A percentile compares a stretch with the other conserved stretches of the same genome.
Evolutionary conservation across 2,113 vertebrate species (phyloP).

Genomic region (rat (Rattus norvegicus)): GRCr8 NC_086030.1:42287501-42288000

Average conservation of each 20-base stretch:
- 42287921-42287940: conserved; percentile 46
- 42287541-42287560: conserved; percentile 51
- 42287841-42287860: conserved; percentile 52
- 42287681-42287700: conserved; percentile 73
- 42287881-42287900: conserved; percentile 74
- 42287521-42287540: neutral
- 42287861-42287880: conserved; percentile 56
- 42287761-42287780: conserved; percentile 45
- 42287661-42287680: conserved; percentile 66
- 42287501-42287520: neutral
- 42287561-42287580: conserved; percentile 27
- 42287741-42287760: conserved; percentile 63
- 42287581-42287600: conserved; percentile 64
- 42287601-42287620: conserved; percentile 67
- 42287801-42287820: conserved; percentile 78
- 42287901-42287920: conserved; percentile 64
- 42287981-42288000: conserved; percentile 25
- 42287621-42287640: conserved; percentile 67
- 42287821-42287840: conserved; percentile 45
- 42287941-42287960: conserved; percentile 69
- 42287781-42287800: conserved; percentile 77
- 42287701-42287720: conserved; percentile 48
- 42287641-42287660: conserved; percentile 80
- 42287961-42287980: neutral
- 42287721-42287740: conserved; percentile 51